Evolutionary conservation across 2,797 vertebrate genomes (phyloP).

Genomic region (Enoplosus armatus): DNA sequence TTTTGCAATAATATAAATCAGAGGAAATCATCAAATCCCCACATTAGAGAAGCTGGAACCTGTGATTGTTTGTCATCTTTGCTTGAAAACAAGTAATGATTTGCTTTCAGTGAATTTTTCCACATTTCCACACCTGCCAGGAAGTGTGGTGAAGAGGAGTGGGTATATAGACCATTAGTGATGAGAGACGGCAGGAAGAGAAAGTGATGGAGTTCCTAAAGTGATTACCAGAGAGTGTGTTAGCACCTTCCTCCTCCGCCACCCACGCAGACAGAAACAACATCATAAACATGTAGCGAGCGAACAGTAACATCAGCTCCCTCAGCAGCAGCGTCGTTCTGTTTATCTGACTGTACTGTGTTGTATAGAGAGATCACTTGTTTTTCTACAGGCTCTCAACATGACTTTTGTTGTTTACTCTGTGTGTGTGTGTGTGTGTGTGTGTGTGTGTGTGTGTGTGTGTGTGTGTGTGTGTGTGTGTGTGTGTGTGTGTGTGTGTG

Average conservation of each 20-base stretch:
- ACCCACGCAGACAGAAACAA: slow-evolving; percentile 46
- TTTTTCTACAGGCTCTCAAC: slow-evolving; percentile 33
- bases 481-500: background rate
- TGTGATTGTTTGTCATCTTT: background rate
- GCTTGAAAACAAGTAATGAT: background rate
- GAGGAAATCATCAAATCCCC: background rate
- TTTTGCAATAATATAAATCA: background rate
- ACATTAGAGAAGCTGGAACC: background rate
- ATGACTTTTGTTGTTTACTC: slow-evolving; percentile 25
- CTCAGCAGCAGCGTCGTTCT: slow-evolving; percentile 1
- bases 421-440: background rate
- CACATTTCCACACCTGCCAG: slow-evolving; percentile 36
- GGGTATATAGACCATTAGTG: slow-evolving; percentile 42
- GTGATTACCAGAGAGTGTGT: slow-evolving; percentile 61
- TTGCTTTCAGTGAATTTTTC: slow-evolving; percentile 11
- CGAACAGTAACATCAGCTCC: slow-evolving; percentile 42
- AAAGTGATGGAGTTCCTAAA: slow-evolving; percentile 56
- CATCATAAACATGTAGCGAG: slow-evolving; percentile 39
- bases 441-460: background rate
- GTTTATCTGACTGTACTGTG: slow-evolving; percentile 12
- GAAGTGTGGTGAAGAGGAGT: slow-evolving; percentile 15
- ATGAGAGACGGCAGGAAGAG: slow-evolving; percentile 36
- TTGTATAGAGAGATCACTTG: slow-evolving; percentile 16
- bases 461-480: background rate
- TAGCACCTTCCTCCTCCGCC: slow-evolving; percentile 41